Evolutionary conservation across 2,797 vertebrate genomes (phyloP), one percentile per base, ranked within the genome.

Genomic region (Amphiprion clarkii): DNA sequence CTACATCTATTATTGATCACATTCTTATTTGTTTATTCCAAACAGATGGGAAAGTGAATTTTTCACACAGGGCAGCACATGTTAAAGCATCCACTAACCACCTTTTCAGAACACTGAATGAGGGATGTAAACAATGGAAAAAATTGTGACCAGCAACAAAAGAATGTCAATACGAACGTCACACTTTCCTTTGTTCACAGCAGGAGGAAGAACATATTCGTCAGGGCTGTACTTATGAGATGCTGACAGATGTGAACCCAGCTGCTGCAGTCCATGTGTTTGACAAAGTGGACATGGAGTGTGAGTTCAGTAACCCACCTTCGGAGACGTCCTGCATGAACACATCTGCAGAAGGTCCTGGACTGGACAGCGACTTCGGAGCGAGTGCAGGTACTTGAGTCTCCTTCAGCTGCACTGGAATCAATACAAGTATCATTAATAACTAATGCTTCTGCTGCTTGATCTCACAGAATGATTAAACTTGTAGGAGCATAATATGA

Each of bases 281-380:
- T 21, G 88, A 92, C 71, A 86, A 90, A 73, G 67, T 85, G 4
- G 79, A 88, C 2, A 53, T 92, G 68, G 92, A 92, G 71, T 93
- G 90, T 0, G 95, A 94, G 70, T 89, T 88, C 42, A 48, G 39
- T 61, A 78, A 74, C 72, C 86, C 78, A 2, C 83, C 71, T 0
- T 87, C 69, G 0, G 93, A 94, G 31, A 79, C 57, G 3, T 90
- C 84, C 6, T 85, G 86, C 48, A 81, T 87, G 9, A 84, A 90
- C 81, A 78, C 76, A 0, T 94, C 94, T 3, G 83, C 90, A 0
- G 90, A 84, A 11, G 94, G 95, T 1, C 91, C 95, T 13, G 96
- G 96, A n/a, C 90, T 96, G 27, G 96, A 97, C 90, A 95, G 95
- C 14, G 95, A 96, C 88, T 97, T 97, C 13, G 96, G 96, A 44